Conservation (phyloP, 1,140 invertebrate species). For the Odontomachus brunneus region DNA sequence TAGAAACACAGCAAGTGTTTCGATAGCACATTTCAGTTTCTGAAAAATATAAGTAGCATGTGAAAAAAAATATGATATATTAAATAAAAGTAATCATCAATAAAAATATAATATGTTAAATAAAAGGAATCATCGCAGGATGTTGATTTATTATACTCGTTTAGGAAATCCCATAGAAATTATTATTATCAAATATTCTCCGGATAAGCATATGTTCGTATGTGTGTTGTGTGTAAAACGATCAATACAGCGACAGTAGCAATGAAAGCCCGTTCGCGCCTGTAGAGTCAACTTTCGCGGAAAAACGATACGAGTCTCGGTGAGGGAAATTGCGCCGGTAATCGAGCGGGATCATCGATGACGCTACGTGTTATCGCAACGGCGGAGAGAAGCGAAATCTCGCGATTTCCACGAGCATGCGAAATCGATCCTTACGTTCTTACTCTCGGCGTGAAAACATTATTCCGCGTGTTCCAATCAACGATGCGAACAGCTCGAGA, state of each 20-base stretch:
- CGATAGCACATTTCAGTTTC: too few species aligned
- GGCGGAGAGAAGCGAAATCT: neutral
- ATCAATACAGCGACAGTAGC: constrained; percentile 44
- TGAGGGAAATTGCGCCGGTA: neutral
- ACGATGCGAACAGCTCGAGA: too few species aligned
- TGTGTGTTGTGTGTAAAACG: constrained; percentile 30
- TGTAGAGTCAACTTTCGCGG: constrained; percentile 5
- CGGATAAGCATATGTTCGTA: too few species aligned
- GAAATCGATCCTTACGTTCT: constrained; percentile 1
- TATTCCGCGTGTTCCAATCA: neutral
- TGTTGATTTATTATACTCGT: too few species aligned
- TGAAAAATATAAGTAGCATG: too few species aligned
- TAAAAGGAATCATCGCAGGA: too few species aligned
- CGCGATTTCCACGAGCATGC: neutral
- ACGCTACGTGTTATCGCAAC: neutral
- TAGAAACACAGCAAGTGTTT: too few species aligned
- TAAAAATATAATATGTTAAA: too few species aligned
- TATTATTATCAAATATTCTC: too few species aligned
- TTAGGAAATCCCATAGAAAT: too few species aligned
- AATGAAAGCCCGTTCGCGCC: constrained; percentile 29
- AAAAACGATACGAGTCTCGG: constrained; percentile 2
- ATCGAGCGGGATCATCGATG: neutral
- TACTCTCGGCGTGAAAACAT: constrained; percentile 21
- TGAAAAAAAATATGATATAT: too few species aligned
- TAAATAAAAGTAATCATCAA: too few species aligned